Percentiles rank a stretch among this genome's conserved stretches.
Conservation (phyloP, 92 coral and sea anemone genomes). For the Phymanthus crucifer region DNA sequence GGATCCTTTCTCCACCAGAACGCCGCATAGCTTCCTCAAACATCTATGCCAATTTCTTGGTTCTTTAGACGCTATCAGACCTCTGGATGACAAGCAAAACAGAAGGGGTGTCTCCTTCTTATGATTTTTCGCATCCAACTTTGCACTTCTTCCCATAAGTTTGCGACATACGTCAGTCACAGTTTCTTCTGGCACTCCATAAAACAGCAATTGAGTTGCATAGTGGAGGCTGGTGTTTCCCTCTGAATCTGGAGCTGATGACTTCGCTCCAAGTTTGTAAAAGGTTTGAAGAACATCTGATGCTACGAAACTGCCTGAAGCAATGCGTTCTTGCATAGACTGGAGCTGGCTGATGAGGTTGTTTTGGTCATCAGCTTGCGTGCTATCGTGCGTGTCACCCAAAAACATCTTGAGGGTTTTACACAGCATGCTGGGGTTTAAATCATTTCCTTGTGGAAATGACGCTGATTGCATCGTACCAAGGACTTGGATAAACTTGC, state of each 20-base stretch:
- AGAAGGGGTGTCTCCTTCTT: no score
- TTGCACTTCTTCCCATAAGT: background rate
- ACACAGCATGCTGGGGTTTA: background rate
- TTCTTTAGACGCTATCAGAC: background rate
- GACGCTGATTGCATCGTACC: background rate
- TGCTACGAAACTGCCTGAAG: background rate
- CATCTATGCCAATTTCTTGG: background rate
- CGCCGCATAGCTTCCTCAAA: background rate
- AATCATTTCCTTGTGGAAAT: background rate
- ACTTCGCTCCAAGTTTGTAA: background rate
- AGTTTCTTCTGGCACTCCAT: no score
- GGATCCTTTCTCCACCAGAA: background rate
- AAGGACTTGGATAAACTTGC: no score
- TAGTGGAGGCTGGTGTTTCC: no score
- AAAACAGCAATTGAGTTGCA: no score
- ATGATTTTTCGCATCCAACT: no score
- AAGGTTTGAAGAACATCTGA: background rate
- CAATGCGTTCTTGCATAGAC: no score
- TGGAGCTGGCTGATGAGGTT: background rate
- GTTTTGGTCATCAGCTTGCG: background rate
- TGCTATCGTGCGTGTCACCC: no score
- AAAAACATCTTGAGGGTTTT: background rate
- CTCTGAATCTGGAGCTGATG: slow-evolving; percentile 4
- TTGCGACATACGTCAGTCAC: background rate
- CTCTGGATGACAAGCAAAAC: background rate